Conservation (phyloP, 2,888 invertebrate genomes). For the Agrotis segetum region DNA sequence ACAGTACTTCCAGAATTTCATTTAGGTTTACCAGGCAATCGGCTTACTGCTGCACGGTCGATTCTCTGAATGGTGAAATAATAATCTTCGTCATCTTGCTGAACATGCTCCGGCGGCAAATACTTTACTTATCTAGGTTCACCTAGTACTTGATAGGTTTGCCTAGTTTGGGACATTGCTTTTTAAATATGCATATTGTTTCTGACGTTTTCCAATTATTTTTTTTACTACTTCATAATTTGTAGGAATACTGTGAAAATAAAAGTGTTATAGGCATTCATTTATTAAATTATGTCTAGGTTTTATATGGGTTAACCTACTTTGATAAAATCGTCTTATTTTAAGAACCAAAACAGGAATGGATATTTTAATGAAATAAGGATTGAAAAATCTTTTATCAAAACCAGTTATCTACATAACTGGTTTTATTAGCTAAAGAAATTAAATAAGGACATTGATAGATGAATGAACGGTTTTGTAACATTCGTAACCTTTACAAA, state of each 20-base stretch:
- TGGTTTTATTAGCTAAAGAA: not conserved
- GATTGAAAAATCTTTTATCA: no score
- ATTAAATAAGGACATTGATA: not conserved
- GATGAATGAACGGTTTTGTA: not conserved
- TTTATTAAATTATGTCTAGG: no score
- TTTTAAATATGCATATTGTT: not conserved
- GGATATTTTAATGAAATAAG: no score
- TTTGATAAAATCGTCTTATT: no score
- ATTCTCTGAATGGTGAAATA: slow-evolving; percentile 52
- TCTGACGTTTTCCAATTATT: not conserved
- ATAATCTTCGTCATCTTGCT: slow-evolving; percentile 39
- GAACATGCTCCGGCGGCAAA: slow-evolving; percentile 42
- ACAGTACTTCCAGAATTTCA: slow-evolving; percentile 39
- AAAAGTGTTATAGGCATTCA: not conserved
- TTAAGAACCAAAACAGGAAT: no score
- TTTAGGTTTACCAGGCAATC: slow-evolving; percentile 55
- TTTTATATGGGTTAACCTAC: no score
- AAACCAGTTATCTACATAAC: no score
- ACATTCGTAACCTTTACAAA: not conserved
- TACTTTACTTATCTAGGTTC: slow-evolving; percentile 15
- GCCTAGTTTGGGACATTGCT: slow-evolving; percentile 7
- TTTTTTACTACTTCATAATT: not conserved
- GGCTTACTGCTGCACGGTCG: slow-evolving; percentile 51
- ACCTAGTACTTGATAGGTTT: slow-evolving; percentile 36
- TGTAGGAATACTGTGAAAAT: slow-evolving; percentile 1